phyloP scores from a whole-genome alignment of 2,797 vertebrate species.

The Emydoidea blandingii region DNA sequence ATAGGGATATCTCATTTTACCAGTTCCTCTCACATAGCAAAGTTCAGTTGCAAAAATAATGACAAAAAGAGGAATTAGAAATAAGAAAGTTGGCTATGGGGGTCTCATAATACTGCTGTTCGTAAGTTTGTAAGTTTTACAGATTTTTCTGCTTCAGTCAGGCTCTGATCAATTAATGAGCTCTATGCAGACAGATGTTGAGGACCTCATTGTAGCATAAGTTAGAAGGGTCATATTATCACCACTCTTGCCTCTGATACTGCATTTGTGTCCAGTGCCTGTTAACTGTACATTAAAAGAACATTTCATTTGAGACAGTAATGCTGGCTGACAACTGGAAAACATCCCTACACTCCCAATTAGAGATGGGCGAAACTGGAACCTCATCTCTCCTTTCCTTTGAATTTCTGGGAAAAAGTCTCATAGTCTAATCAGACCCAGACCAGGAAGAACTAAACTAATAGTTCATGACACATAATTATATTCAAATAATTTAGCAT shows the following conservation, averaged over 20 bases:
- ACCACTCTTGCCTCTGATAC: neutral
- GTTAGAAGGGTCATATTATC: neutral
- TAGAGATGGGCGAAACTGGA: neutral
- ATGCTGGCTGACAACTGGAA: neutral
- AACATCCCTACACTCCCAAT: neutral
- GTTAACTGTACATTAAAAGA: neutral
- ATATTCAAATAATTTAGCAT: neutral
- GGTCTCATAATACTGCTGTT: neutral
- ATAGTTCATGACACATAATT: neutral
- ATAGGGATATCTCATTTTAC: neutral
- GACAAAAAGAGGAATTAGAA: neutral
- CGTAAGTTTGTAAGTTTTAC: neutral
- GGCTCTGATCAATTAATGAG: neutral
- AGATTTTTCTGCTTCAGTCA: neutral
- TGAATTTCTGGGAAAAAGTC: neutral
- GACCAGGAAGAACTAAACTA: neutral
- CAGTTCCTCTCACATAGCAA: neutral
- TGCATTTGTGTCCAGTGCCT: neutral
- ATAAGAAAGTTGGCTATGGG: neutral
- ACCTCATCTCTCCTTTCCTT: neutral
- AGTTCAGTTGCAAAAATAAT: slow-evolving; percentile 4
- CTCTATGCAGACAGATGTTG: neutral
- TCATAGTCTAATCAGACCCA: neutral
- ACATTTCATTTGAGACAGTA: neutral
- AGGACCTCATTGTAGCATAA: neutral